These are phyloP conservation scores for Drosophila cognata DNA, from an alignment of 2,888 invertebrate genomes.

Conservation along the genomic window DNA sequence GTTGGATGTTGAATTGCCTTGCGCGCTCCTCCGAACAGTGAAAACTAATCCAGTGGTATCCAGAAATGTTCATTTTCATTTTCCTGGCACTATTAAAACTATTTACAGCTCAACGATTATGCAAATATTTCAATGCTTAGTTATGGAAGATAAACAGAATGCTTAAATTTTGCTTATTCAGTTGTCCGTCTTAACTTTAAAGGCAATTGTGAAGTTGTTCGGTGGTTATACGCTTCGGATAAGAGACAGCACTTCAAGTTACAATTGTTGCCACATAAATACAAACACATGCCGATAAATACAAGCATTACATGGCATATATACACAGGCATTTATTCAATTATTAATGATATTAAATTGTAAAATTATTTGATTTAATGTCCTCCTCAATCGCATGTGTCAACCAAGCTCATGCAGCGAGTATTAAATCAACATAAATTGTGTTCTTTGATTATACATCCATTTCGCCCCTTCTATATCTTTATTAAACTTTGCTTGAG, in stretches of 20 bases:
- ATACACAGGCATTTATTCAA: background rate
- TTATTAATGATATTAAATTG: background rate
- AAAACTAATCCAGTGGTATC: conserved; percentile 24
- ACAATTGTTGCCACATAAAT: background rate
- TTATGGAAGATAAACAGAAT: background rate
- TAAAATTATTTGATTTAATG: too few species aligned
- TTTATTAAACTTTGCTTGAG: background rate
- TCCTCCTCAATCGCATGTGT: too few species aligned
- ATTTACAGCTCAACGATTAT: background rate
- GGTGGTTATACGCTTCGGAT: too few species aligned
- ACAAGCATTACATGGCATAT: background rate
- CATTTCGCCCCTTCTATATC: too few species aligned
- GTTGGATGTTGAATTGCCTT: conserved; percentile 25
- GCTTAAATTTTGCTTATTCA: background rate
- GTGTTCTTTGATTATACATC: background rate
- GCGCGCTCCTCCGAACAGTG: background rate
- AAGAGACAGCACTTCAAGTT: background rate
- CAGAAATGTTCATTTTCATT: conserved; percentile 15
- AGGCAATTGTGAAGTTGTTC: too few species aligned
- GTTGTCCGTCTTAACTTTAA: background rate
- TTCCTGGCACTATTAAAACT: background rate
- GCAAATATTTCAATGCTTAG: background rate
- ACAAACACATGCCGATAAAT: background rate
- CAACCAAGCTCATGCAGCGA: too few species aligned
- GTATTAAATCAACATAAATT: too few species aligned